Evolutionary conservation across 1,140 invertebrate genomes (phyloP).

Genomic region (Pararge aegeria): DNA sequence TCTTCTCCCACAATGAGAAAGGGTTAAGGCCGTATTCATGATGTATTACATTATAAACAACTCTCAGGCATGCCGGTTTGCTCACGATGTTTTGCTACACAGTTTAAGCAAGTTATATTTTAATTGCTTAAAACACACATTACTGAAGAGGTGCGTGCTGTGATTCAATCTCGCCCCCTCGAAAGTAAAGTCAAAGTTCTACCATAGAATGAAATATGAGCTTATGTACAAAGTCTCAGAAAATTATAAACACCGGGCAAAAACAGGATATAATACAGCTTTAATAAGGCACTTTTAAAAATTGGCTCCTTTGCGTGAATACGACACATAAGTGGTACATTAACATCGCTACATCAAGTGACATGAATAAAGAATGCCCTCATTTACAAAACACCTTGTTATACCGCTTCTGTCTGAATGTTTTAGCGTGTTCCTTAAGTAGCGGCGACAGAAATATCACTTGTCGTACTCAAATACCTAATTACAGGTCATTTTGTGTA

Average conservation of each 20-base stretch:
- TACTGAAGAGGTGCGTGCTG: too few species aligned
- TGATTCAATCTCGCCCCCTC: too few species aligned
- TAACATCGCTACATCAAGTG: constrained; percentile 14
- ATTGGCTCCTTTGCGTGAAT: constrained; percentile 12
- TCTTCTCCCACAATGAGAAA: too few species aligned
- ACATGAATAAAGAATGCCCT: constrained; percentile 25
- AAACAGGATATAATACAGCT: constrained; percentile 8
- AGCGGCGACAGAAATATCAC: background rate
- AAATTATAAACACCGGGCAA: background rate
- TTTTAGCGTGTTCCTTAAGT: constrained; percentile 13
- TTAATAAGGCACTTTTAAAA: constrained; percentile 22
- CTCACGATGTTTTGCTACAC: too few species aligned
- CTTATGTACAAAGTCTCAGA: too few species aligned
- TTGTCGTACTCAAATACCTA: constrained; percentile 5
- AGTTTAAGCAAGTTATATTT: too few species aligned
- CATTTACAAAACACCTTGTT: constrained; percentile 19
- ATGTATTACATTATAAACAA: too few species aligned
- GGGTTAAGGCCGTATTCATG: too few species aligned
- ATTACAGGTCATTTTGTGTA: constrained; percentile 3
- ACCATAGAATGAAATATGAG: too few species aligned
- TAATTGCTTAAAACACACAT: too few species aligned
- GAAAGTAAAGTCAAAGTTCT: too few species aligned
- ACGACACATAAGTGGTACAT: constrained; percentile 22
- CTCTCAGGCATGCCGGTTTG: too few species aligned
- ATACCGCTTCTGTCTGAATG: constrained; percentile 21